Evolutionary conservation across 2,797 vertebrate species (phyloP).

Genomic region (Hydrocynus forskahlii): DNA sequence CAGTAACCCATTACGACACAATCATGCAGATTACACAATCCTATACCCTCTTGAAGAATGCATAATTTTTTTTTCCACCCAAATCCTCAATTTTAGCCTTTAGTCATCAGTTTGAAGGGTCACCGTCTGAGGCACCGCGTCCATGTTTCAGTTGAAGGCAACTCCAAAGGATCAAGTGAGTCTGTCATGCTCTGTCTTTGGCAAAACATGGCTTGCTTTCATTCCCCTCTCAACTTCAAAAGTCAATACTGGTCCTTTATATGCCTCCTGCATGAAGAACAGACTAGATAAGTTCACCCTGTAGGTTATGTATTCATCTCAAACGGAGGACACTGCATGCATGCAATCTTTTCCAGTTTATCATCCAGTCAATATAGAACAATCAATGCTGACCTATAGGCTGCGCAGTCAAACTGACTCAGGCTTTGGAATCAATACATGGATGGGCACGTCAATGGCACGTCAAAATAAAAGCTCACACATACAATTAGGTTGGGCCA

Average conservation of each 20-base stretch:
- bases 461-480: constrained; percentile 23
- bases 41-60: constrained; percentile 6
- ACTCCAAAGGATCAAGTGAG: constrained; percentile 9
- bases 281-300: constrained; percentile 33
- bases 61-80: neutral
- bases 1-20: constrained; percentile 27
- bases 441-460: neutral
- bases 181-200: constrained; percentile 7
- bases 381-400: constrained; percentile 29
- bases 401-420: constrained; percentile 7
- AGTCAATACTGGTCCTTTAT: constrained; percentile 29
- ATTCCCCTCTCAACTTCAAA: constrained; percentile 1
- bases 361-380: constrained; percentile 50
- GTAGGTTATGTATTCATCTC: constrained; percentile 37
- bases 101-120: neutral
- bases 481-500: neutral
- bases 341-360: constrained; percentile 47
- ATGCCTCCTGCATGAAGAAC: constrained; percentile 21
- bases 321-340: constrained; percentile 35
- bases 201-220: constrained; percentile 16
- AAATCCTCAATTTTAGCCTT: neutral
- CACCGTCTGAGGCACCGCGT: neutral
- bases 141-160: neutral
- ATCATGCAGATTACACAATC: constrained; percentile 18
- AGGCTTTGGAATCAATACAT: neutral